Evolutionary conservation across 2,113 vertebrate species (phyloP), one percentile per base, ranked within the genome.

Genomic region (Nycticebus coucang): DNA sequence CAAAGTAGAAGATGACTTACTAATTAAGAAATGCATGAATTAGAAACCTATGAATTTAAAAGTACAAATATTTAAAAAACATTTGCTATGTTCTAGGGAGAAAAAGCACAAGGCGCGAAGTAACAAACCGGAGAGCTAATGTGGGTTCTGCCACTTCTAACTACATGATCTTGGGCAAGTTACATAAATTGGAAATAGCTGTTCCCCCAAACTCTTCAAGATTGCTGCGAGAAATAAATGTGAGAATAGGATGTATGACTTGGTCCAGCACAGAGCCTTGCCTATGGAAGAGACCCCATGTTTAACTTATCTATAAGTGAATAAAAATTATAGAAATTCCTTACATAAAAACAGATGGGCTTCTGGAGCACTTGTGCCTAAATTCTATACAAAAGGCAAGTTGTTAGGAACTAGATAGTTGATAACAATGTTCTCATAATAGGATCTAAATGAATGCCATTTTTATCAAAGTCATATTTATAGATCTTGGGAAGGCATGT

Each of bases 11-110:
- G 81, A 94, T 93, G 55, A 83, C 50, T 64, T 62, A 37, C 2
- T 80, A 75, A 87, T 72, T 41, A 22, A 91, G 59, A 80, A 66
- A 92, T 55, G 24, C 18, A 53, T 35, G 9, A 35, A 59, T 78
- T 85, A 33, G 50, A 90, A 91, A 87, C 45, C 50, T 50, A 24
- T 81, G 41, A 37, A 79, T 82, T 97, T 75, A 50, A 92, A 97
- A 89, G n/a, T 69, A 28, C 50, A 93, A 83, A 55, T 60, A 62
- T 41, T 93, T 22, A 18, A 53, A 94, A 89, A 69, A 50, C 68
- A 45, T 64, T 93, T 69, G 14, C 14, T 85, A 4, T 55, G 30
- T 3, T 30, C 7, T 35, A 57, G 28, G 75, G 18, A 50, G 35
- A 50, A 89, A 93, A 96, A 50, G 17, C 37, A 72, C 7, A 88